Base-by-base conservation (phyloP, 2,113 vertebrate species). In the Cottus gobio region DNA sequence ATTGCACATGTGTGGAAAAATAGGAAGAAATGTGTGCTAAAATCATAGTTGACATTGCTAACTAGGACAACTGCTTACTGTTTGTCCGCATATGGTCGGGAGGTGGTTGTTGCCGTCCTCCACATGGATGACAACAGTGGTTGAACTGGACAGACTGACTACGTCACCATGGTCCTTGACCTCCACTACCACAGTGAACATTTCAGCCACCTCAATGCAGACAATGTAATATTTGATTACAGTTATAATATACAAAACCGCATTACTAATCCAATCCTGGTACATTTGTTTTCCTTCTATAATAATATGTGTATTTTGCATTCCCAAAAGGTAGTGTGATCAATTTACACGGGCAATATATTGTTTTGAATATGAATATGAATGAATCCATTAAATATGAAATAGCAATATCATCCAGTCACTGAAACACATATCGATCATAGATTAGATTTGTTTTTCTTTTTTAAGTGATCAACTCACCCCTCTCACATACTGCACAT, bases 141-240 rank as follows among this genome's bases (percentile, higher is more conserved):
- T 82, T 31, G 85, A 89, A 75, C 90, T 93, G 44, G 91, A 93
- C 54, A 93, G 73, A 12, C 69, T 70, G 60, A 93, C 56, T 1
- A 73, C 79, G 2, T 92, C 83, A 0, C 92, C 88, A 0, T 92
- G 80, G 71, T 93, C 92, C 67, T 77, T 91, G 50, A 88, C 90
- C 64, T 90, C 88, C 37, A 93, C 77, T 22, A 61, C 2, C 61
- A 93, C 28, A 11, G 26, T 86, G 37, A 85, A 84, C 44, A 12
- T 79, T 3, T 84, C 50, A 18, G 83, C 77, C 78, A 30, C 74
- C 92, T 93, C 52, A 13, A 83, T 5, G 71, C 1, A 71, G 31
- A 1, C 77, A 24, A 80, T 12, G 0, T 1, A 39, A 68, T 12
- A 10, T 63, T 22, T 2, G 12, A 63, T 63, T n/a, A 4, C 15